Evolutionary conservation across 2,113 vertebrate species (phyloP).

Genomic region (Cettia cetti): DNA sequence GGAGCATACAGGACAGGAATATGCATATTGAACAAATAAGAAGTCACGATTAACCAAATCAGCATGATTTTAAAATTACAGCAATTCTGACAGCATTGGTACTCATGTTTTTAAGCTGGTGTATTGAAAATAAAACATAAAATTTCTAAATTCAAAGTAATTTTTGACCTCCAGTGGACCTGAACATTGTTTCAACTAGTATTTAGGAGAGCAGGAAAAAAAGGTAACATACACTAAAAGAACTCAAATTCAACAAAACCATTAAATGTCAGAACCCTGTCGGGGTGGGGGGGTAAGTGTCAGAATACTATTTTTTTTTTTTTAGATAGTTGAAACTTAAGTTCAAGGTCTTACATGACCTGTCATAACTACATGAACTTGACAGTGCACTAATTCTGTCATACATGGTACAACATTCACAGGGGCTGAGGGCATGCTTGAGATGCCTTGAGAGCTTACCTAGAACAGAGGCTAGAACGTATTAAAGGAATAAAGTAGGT

Average conservation of each 20-base stretch:
- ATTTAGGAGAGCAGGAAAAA: background rate
- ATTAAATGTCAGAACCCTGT: background rate
- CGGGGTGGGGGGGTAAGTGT: background rate
- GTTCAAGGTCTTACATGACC: background rate
- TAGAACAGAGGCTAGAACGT: background rate
- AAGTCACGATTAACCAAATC: background rate
- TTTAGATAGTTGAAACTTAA: background rate
- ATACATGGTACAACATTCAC: background rate
- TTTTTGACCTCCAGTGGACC: background rate
- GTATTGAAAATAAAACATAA: background rate
- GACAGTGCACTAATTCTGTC: background rate
- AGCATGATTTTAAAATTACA: background rate
- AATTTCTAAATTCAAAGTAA: background rate
- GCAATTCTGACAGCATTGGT: background rate
- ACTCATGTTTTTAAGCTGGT: background rate
- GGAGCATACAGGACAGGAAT: fast-evolving
- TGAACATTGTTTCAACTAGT: background rate
- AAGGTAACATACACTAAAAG: background rate
- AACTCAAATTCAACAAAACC: background rate
- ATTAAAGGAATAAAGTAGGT: background rate
- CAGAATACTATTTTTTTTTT: background rate
- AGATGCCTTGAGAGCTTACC: background rate
- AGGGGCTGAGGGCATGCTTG: fast-evolving
- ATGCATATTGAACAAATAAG: background rate
- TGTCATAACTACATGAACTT: background rate